Percentiles rank a stretch among this genome's conserved stretches.
Evolutionary conservation across 2,888 invertebrate genomes (phyloP).

Genomic region (Notodonta dromedarius): DNA sequence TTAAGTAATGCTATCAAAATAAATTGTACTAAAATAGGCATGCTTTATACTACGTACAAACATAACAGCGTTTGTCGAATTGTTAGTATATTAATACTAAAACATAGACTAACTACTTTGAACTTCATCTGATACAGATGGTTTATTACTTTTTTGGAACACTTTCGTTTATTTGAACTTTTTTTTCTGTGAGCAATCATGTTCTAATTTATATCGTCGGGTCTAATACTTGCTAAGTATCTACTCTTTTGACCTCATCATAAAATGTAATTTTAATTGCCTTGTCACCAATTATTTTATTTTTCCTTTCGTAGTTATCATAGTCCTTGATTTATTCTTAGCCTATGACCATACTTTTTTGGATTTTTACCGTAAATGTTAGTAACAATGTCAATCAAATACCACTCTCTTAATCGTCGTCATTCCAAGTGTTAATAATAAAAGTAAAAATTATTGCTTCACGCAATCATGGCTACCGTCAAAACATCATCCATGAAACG

Average conservation of each 20-base stretch:
- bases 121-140: constrained; percentile 83
- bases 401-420: constrained; percentile 34
- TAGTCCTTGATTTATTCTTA: constrained; percentile 25
- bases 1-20: constrained; percentile 67
- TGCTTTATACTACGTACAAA: constrained; percentile 72
- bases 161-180: constrained; percentile 70
- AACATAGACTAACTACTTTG: constrained; percentile 69
- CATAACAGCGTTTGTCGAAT: constrained; percentile 63
- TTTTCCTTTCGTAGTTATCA: constrained; percentile 27
- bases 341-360: constrained; percentile 20
- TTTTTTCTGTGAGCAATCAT: constrained; percentile 68
- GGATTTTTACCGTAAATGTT: constrained; percentile 41
- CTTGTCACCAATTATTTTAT: constrained; percentile 25
- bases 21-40: constrained; percentile 83
- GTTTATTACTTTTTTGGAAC: constrained; percentile 57
- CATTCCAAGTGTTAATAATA: constrained; percentile 52
- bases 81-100: constrained; percentile 74
- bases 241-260: constrained; percentile 25
- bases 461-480: constrained; percentile 45
- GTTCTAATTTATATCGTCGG: constrained; percentile 42
- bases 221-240: constrained; percentile 24
- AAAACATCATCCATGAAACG: constrained; percentile 32
- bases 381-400: constrained; percentile 51
- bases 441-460: constrained; percentile 53
- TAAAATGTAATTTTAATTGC: constrained; percentile 25